Conservation (phyloP, 2,113 vertebrate genomes). For the Ivindomyrus marchei region DNA sequence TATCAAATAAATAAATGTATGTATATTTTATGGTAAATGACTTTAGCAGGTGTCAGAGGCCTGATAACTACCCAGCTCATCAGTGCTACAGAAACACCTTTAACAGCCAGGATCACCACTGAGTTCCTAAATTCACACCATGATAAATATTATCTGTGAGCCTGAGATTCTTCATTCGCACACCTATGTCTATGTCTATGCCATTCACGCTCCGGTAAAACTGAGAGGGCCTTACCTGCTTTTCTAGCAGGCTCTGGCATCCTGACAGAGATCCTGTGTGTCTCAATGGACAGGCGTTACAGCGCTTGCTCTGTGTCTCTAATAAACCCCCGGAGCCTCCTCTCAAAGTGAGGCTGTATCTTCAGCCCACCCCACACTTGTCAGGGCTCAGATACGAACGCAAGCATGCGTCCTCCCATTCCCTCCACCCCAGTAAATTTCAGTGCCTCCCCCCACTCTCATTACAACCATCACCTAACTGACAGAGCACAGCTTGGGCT, state of each 20-base stretch:
- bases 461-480: constrained; percentile 46
- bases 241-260: constrained; percentile 93
- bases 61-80: not conserved
- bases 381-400: constrained; percentile 42
- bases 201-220: not conserved
- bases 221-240: constrained; percentile 66
- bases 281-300: constrained; percentile 28
- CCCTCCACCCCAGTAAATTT: constrained; percentile 37
- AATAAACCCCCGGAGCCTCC: constrained; percentile 41
- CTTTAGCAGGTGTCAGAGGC: not conserved
- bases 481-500: constrained; percentile 47
- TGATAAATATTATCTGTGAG: not conserved
- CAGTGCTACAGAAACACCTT: not conserved
- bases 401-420: constrained; percentile 27
- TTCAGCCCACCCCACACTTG: constrained; percentile 45
- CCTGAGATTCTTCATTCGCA: not conserved
- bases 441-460: constrained; percentile 35
- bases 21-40: not conserved
- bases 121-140: not conserved
- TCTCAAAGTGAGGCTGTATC: constrained; percentile 36
- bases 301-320: constrained; percentile 41
- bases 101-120: not conserved
- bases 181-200: not conserved
- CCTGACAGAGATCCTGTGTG: constrained; percentile 47
- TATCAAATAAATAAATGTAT: not conserved